These are phyloP conservation scores for Salminus brasiliensis DNA, from an alignment of 2,113 vertebrate genomes.

Conservation along the genomic window DNA sequence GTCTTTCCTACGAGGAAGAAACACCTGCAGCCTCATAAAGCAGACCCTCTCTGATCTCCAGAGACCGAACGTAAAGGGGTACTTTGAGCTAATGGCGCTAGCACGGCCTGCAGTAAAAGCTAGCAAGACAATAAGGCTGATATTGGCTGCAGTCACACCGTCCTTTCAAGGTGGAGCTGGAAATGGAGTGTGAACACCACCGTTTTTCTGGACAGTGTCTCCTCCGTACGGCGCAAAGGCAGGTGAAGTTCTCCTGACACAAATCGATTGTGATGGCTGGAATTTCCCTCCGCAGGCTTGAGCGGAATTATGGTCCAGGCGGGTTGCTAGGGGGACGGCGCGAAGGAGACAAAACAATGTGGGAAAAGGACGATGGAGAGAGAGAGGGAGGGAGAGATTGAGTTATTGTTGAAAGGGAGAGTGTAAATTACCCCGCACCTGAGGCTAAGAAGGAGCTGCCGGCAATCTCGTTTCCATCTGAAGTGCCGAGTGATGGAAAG, in stretches of 20 bases:
- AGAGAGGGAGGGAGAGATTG: background rate
- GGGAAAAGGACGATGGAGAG: slow-evolving; percentile 6
- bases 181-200: background rate
- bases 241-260: slow-evolving; percentile 39
- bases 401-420: slow-evolving; percentile 17
- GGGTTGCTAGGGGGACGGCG: slow-evolving; percentile 25
- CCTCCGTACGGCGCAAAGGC: background rate
- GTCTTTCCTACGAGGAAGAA: background rate
- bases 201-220: slow-evolving; percentile 2
- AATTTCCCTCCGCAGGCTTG: slow-evolving; percentile 38
- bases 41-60: background rate
- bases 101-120: background rate
- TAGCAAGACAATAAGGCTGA: background rate
- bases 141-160: background rate
- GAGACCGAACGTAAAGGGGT: background rate
- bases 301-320: slow-evolving; percentile 22
- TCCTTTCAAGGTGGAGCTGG: background rate
- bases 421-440: background rate
- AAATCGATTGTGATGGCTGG: slow-evolving; percentile 34
- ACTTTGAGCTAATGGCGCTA: background rate
- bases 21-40: background rate
- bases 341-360: slow-evolving; percentile 25
- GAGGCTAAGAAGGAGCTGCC: background rate
- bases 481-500: slow-evolving; percentile 4
- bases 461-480: background rate